phyloP scores from a whole-genome alignment of 2,888 invertebrate genomes.

The Serrognathus titanus region DNA sequence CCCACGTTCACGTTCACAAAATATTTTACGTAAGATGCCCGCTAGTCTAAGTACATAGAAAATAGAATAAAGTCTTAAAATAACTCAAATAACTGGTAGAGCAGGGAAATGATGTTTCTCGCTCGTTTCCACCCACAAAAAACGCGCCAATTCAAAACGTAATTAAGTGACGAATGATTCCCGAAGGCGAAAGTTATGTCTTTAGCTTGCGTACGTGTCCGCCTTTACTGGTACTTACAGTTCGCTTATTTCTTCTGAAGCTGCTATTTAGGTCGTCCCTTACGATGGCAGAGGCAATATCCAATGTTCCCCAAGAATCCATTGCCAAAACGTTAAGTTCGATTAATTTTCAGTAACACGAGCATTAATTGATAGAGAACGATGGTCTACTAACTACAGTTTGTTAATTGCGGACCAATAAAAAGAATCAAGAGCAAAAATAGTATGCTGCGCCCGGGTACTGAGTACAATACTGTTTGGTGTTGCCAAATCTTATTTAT shows the following conservation, averaged over 20 bases:
- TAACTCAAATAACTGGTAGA: neutral
- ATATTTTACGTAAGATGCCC: neutral
- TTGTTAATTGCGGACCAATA: constrained; percentile 17
- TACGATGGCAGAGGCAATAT: constrained; percentile 60
- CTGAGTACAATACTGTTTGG: neutral
- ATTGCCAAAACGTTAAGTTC: constrained; percentile 41
- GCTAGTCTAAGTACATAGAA: neutral
- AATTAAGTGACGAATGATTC: too few relatives aligned
- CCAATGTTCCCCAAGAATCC: constrained; percentile 71
- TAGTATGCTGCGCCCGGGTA: constrained; percentile 26
- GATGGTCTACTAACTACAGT: constrained; percentile 2
- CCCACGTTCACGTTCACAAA: neutral
- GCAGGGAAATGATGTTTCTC: neutral
- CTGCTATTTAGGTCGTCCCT: constrained; percentile 64
- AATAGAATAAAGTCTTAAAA: neutral
- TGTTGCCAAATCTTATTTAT: too few relatives aligned
- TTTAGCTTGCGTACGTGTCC: too few relatives aligned
- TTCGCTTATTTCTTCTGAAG: constrained; percentile 39
- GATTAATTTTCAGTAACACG: neutral
- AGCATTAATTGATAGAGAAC: neutral
- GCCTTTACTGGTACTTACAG: constrained; percentile 33
- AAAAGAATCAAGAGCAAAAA: constrained; percentile 23
- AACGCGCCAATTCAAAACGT: too few relatives aligned
- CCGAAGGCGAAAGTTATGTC: too few relatives aligned
- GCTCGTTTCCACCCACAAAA: too few relatives aligned